Evolutionary conservation across 1,140 invertebrate genomes (phyloP), one percentile per base, ranked within the genome.

Genomic region (Cotesia glomerata): DNA sequence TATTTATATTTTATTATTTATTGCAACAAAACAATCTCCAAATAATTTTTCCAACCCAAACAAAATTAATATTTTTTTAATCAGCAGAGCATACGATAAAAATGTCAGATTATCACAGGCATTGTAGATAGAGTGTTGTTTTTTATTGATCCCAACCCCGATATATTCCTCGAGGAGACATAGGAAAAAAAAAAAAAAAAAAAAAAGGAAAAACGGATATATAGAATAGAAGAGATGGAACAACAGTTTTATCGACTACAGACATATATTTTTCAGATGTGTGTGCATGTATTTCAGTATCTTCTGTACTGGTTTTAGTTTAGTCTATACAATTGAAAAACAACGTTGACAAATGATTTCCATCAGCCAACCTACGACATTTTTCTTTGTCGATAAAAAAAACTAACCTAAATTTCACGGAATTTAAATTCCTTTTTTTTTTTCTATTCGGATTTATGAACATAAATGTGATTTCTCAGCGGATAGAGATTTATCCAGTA

Each of bases 261-360:
- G 8, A 26, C 59, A 18, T 61, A 61, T 61, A 61, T 61, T 8
- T 61, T 9, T 4, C 49, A 51, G 49, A n/a, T 56, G 52, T 56
- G 18, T 56, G 18, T 14, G 52, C 13, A n/a, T 18, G 5, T 61
- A 32, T 45, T 45, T 7, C 11, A 8, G 39, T 45, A 11, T 45
- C 8, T 45, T 45, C 11, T 45, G 39, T 11, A 45, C 39, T 45
- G 11, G 39, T 9, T 45, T 11, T 45, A 34, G 13, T 63, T 5
- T 5, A 32, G 59, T 11, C 59, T 18, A 7, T 32, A 34, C 58
- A 59, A 59, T 34, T 32, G 58, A 59, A 34, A 54, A 14, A 54
- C 7, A 63, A n/a, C 61, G 34, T 45, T 63, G 61, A 63, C 61
- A 36, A 63, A 63, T 63, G 61, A 63, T 63, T 63, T 14, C 34